phyloP scores from a whole-genome alignment of 2,888 invertebrate species.

The Drosophila lacicola region DNA sequence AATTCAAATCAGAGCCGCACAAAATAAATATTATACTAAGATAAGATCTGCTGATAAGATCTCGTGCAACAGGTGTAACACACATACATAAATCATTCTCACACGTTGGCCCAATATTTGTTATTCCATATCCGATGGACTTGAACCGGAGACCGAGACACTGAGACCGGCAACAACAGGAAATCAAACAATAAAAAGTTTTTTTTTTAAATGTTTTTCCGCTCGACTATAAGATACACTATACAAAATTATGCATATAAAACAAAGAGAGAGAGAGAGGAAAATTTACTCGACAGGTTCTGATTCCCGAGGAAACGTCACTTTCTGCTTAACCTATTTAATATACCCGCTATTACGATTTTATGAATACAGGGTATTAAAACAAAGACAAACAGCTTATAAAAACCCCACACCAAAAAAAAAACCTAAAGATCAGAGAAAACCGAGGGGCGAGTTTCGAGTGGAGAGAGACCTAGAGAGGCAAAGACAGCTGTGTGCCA shows the following conservation, averaged over 20 bases:
- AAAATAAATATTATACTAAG: conserved; percentile 48
- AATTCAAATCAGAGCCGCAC: background rate
- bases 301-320: too few relatives aligned
- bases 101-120: conserved; percentile 58
- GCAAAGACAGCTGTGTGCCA: background rate
- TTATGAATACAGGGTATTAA: background rate
- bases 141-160: background rate
- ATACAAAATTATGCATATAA: too few relatives aligned
- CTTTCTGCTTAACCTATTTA: too few relatives aligned
- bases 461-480: conserved; percentile 34
- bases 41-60: conserved; percentile 41
- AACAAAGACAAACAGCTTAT: conserved; percentile 2
- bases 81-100: conserved; percentile 72
- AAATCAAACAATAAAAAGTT: conserved; percentile 21
- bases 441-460: conserved; percentile 47
- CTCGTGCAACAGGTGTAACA: conserved; percentile 58
- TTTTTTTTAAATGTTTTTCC: too few relatives aligned
- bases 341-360: background rate
- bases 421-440: conserved; percentile 60
- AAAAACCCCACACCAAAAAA: background rate
- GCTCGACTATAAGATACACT: background rate
- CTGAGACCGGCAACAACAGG: conserved; percentile 14
- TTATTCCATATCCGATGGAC: conserved; percentile 24
- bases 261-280: too few relatives aligned
- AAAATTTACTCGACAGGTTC: too few relatives aligned